Base-by-base conservation (phyloP, 2,113 vertebrate genomes). In the Paralichthys olivaceus region DNA sequence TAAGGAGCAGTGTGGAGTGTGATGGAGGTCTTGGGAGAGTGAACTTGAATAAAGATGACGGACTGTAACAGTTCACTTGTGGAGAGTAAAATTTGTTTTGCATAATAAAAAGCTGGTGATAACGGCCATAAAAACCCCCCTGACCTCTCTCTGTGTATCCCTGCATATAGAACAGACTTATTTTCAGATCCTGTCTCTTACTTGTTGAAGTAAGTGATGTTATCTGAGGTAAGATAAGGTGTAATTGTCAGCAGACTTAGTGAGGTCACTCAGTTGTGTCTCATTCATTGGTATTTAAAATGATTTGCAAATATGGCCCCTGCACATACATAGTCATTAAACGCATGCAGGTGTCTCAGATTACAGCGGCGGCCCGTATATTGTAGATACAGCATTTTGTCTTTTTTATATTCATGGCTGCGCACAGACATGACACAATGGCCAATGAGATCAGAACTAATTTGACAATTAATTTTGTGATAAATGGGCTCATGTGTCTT, bases 241-340 rank as follows among this genome's bases (percentile, higher is more conserved):
- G 81, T 79, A 73, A 81, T 49, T 81, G 77, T 80, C 73, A 49
- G 55, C 79, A 78, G 80, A 80, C 88, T 84, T 75, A 53, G 60
- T 32, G 14, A 43, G 90, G 91, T 90, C 90, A 85, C 60, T 81
- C 79, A 77, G 63, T 84, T 85, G 79, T 63, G 83, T 87, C 90
- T 78, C 89, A 83, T 86, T 90, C 84, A 89, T 87, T 79, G 85
- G 91, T 89, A 87, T 93, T 93, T 92, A 90, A 93, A 89, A 89
- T 93, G 91, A 93, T 92, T 93, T 92, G 92, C 90, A 91, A 92
- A 92, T 92, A 77, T 73, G 65, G 71, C 79, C 70, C 79, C 70
- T 45, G 79, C 51, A 34, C 85, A 89, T 92, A 83, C 88, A 91
- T 88, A 90, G 90, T 90, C 84, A 91, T 93, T 90, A 87, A 93